A percentile compares a stretch with the other conserved stretches of the same genome.
Evolutionary conservation across 2,113 vertebrate genomes (phyloP).

Genomic region (Isichthys henryi): DNA sequence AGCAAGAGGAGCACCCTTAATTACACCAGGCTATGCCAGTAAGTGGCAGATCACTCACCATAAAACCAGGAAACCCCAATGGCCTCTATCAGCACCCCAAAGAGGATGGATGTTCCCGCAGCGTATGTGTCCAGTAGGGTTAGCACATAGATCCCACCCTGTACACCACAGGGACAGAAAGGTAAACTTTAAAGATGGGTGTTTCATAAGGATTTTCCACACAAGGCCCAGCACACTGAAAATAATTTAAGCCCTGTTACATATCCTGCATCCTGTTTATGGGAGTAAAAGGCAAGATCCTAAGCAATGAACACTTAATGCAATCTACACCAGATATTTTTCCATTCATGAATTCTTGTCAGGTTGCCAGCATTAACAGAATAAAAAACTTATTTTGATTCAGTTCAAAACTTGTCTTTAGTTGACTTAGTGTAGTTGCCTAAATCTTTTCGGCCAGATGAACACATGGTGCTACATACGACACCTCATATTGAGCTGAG

Average conservation of each 20-base stretch:
- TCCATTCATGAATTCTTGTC: background rate
- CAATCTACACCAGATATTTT: background rate
- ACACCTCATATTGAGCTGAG: background rate
- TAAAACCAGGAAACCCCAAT: conserved; percentile 98
- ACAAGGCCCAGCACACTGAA: background rate
- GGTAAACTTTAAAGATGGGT: background rate
- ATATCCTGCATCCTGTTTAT: background rate
- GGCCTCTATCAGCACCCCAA: conserved; percentile 89
- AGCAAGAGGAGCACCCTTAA: background rate
- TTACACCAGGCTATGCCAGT: background rate
- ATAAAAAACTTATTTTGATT: background rate
- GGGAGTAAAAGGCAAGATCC: background rate
- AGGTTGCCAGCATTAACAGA: background rate
- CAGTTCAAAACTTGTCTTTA: background rate
- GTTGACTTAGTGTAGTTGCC: background rate
- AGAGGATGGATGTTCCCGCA: conserved; percentile 92
- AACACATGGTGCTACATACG: background rate
- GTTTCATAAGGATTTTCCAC: background rate
- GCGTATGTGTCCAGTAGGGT: conserved; percentile 93
- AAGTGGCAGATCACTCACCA: conserved; percentile 58
- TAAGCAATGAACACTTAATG: background rate
- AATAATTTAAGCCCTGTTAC: background rate
- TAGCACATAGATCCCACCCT: conserved; percentile 95
- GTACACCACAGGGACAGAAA: background rate
- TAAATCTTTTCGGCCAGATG: background rate